Conservation (phyloP, 2,888 invertebrate genomes). For the Pyrrhia umbra region DNA sequence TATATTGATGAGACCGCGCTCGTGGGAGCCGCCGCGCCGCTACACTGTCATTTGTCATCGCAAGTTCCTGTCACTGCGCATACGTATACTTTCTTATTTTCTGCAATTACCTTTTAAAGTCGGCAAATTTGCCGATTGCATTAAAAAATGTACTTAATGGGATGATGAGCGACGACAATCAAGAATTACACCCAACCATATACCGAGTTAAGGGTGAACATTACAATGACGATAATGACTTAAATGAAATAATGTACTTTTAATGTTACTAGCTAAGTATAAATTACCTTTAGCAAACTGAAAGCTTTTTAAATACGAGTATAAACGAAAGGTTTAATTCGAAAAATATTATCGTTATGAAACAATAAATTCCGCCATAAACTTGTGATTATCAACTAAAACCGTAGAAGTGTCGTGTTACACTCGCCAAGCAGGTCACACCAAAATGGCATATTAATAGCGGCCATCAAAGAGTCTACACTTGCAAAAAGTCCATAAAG, state of each 20-base stretch:
- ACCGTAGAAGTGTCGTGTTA: constrained; percentile 74
- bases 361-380: constrained; percentile 35
- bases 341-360: constrained; percentile 60
- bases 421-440: constrained; percentile 72
- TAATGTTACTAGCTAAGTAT: constrained; percentile 29
- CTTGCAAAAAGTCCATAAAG: constrained; percentile 75
- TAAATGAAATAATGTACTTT: constrained; percentile 48
- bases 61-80: constrained; percentile 82
- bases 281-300: constrained; percentile 12
- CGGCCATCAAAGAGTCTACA: constrained; percentile 72
- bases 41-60: constrained; percentile 86
- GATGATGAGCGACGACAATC: constrained; percentile 76
- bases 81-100: constrained; percentile 84
- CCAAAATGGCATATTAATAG: constrained; percentile 79
- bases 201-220: constrained; percentile 36
- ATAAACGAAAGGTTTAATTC: constrained; percentile 45
- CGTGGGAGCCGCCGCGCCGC: constrained; percentile 78
- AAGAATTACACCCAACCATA: constrained; percentile 61
- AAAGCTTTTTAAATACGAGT: constrained; percentile 4
- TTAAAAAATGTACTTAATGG: constrained; percentile 71
- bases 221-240: constrained; percentile 42
- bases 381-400: constrained; percentile 38
- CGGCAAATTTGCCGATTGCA: constrained; percentile 79
- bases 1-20: constrained; percentile 81
- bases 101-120: constrained; percentile 86